phyloP scores from a whole-genome alignment of 2,888 invertebrate genomes.

The Allygus modestus region DNA sequence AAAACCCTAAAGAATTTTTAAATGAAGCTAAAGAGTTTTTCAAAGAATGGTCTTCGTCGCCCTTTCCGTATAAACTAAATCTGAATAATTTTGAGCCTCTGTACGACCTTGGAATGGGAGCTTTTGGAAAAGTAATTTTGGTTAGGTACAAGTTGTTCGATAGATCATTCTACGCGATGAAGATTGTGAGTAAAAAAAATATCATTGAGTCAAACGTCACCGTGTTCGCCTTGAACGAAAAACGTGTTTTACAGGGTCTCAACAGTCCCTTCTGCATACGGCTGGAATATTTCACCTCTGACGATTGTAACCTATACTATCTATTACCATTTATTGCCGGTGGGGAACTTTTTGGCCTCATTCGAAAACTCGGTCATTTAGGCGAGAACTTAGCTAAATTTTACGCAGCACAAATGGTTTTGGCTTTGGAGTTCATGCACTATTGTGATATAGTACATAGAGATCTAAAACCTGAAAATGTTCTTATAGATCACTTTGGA shows the following conservation, averaged over 20 bases:
- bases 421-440: slow-evolving; percentile 95
- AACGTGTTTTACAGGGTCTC: slow-evolving; percentile 90
- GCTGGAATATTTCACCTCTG: slow-evolving; percentile 87
- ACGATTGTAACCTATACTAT: slow-evolving; percentile 79
- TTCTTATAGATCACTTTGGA: slow-evolving; percentile 87
- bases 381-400: slow-evolving; percentile 85
- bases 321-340: slow-evolving; percentile 91
- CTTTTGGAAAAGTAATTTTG: slow-evolving; percentile 30
- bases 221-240: slow-evolving; percentile 78
- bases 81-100: slow-evolving; percentile 14
- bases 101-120: background rate
- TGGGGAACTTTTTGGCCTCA: slow-evolving; percentile 91
- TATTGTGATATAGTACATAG: slow-evolving; percentile 91
- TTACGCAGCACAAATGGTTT: slow-evolving; percentile 94
- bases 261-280: slow-evolving; percentile 92
- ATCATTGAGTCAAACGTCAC: background rate
- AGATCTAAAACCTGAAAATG: slow-evolving; percentile 95
- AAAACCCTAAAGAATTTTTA: background rate
- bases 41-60: background rate
- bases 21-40: background rate
- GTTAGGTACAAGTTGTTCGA: background rate
- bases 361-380: slow-evolving; percentile 80
- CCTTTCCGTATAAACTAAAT: background rate
- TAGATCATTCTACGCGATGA: slow-evolving; percentile 34
- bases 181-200: background rate